Evolutionary conservation across 2,888 invertebrate species (phyloP).

Genomic region (Dryobota labecula): DNA sequence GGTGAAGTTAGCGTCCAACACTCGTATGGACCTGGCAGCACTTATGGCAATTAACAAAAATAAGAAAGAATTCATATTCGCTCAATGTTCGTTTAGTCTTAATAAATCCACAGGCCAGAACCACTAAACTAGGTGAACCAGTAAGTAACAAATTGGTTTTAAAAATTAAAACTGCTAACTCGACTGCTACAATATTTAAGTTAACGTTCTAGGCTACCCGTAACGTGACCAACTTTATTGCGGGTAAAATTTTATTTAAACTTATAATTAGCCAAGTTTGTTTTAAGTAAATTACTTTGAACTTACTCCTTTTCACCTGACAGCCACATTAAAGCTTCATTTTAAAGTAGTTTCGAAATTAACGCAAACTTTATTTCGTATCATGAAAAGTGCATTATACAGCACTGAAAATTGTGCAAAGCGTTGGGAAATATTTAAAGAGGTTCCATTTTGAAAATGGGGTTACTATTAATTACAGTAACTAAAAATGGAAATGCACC

Average conservation of each 20-base stretch:
- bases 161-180: constrained; percentile 14
- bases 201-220: constrained; percentile 2
- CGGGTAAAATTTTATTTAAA: constrained; percentile 41
- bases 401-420: constrained; percentile 8
- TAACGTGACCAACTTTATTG: constrained; percentile 41
- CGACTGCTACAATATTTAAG: constrained; percentile 21
- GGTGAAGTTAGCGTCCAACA: too few relatives aligned
- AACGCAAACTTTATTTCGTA: constrained; percentile 21
- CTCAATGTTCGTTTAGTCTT: neutral
- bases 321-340: constrained; percentile 33
- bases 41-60: too few relatives aligned
- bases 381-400: constrained; percentile 29
- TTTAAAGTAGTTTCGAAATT: constrained; percentile 29
- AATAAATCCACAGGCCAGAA: constrained; percentile 1
- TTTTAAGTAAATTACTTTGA: constrained; percentile 47
- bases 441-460: constrained; percentile 16
- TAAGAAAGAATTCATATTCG: neutral
- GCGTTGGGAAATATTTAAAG: constrained; percentile 3
- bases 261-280: constrained; percentile 49
- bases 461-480: neutral
- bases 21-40: too few relatives aligned
- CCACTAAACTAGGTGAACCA: neutral
- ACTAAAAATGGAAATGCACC: neutral
- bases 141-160: constrained; percentile 13
- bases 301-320: constrained; percentile 37